A percentile compares a stretch with the other conserved stretches of the same genome.
phyloP scores from a whole-genome alignment of 1,140 invertebrate genomes.

The Lutraria rhynchaena region DNA sequence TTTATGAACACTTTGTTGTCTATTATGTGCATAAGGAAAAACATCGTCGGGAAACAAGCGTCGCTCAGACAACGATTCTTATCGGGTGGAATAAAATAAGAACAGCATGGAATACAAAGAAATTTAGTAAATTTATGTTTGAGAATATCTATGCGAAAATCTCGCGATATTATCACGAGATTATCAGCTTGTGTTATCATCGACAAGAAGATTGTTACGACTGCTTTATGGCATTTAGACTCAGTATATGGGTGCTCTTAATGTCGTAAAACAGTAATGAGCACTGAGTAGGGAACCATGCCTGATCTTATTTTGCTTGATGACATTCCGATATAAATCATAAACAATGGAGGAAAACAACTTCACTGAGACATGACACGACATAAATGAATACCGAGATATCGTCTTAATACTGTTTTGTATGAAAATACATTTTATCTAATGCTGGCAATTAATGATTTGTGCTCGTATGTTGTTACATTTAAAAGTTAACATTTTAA shows the following conservation, averaged over 20 bases:
- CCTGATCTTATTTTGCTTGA: background rate
- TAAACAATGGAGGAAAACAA: too few species aligned
- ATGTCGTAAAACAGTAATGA: constrained; percentile 41
- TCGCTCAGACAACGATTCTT: background rate
- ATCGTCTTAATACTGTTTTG: too few species aligned
- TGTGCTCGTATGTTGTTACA: too few species aligned
- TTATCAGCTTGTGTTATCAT: constrained; percentile 22
- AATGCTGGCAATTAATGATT: too few species aligned
- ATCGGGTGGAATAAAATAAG: constrained; percentile 23
- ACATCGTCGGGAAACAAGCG: background rate
- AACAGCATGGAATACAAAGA: constrained; percentile 27
- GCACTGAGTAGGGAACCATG: constrained; percentile 7
- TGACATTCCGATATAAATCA: too few species aligned
- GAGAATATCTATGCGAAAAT: constrained; percentile 18
- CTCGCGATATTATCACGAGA: constrained; percentile 27
- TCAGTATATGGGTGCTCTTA: constrained; percentile 15
- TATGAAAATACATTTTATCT: too few species aligned
- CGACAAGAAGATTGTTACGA: constrained; percentile 21
- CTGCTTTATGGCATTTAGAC: constrained; percentile 36
- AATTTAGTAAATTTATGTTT: constrained; percentile 42
- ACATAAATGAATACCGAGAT: too few species aligned
- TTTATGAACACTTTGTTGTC: too few species aligned
- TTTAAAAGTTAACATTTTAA: too few species aligned
- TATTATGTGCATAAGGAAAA: too few species aligned
- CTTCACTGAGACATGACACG: too few species aligned